phyloP scores from a whole-genome alignment of 2,113 vertebrate species.

The Chroicocephalus ridibundus region DNA sequence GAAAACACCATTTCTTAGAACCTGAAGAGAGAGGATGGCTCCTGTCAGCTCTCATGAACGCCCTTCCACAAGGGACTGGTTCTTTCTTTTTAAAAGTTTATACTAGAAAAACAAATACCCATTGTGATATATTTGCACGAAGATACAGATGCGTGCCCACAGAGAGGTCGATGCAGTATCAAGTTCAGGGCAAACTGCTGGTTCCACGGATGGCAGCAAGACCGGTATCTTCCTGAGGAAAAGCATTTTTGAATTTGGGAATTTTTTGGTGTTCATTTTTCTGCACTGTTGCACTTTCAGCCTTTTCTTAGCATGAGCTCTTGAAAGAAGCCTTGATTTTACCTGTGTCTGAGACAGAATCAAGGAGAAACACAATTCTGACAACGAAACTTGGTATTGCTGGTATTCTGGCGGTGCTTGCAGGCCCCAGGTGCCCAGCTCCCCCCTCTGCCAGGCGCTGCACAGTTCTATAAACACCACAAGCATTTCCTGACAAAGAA shows the following conservation, averaged over 20 bases:
- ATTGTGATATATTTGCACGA: neutral
- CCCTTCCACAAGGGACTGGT: neutral
- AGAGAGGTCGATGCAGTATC: neutral
- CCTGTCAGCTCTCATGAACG: neutral
- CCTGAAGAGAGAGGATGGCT: neutral
- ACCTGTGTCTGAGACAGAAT: neutral
- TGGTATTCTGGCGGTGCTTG: neutral
- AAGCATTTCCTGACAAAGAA: neutral
- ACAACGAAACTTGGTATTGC: neutral
- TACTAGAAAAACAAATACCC: neutral
- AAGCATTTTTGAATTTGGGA: neutral
- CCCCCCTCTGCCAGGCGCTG: neutral
- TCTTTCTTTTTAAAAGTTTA: neutral
- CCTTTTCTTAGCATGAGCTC: neutral
- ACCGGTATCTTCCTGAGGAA: neutral
- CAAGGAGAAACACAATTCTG: neutral
- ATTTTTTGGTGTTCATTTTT: neutral
- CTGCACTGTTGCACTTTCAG: neutral
- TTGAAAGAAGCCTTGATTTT: neutral
- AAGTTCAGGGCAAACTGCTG: neutral
- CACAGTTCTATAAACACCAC: neutral
- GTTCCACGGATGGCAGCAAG: neutral
- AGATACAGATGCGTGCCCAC: neutral
- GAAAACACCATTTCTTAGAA: neutral
- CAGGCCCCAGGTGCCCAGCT: neutral